Evolutionary conservation across 2,113 vertebrate genomes (phyloP).

Genomic region (Damaliscus lunatus): DNA sequence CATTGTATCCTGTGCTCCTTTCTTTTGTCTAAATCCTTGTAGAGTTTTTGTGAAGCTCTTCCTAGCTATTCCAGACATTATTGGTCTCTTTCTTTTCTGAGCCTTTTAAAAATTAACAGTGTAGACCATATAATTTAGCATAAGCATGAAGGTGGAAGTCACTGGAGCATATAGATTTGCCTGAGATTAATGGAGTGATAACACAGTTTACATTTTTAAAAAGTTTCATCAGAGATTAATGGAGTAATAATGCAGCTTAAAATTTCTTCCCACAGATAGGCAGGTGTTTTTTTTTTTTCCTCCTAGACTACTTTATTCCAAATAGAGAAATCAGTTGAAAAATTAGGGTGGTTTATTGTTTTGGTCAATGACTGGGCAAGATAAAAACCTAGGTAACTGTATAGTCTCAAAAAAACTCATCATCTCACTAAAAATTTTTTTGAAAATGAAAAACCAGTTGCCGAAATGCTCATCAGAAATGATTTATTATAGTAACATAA

Average conservation of each 20-base stretch:
- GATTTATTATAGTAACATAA: not conserved
- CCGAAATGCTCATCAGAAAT: not conserved
- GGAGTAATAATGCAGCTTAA: slow-evolving; percentile 51
- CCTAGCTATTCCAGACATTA: not conserved
- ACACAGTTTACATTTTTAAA: slow-evolving; percentile 52
- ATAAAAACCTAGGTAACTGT: not conserved
- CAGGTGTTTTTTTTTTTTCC: not conserved
- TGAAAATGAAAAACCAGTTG: not conserved
- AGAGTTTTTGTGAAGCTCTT: not conserved
- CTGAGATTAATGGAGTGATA: slow-evolving; percentile 66
- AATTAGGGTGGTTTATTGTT: slow-evolving; percentile 28
- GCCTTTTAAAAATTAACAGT: slow-evolving; percentile 62
- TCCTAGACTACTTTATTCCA: slow-evolving; percentile 22
- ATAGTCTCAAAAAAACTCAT: not conserved
- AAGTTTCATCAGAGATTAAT: slow-evolving; percentile 64
- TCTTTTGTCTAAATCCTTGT: not conserved
- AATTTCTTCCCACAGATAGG: slow-evolving; percentile 41
- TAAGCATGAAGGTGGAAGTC: slow-evolving; percentile 26
- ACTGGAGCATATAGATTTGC: slow-evolving; percentile 46
- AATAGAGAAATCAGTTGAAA: slow-evolving; percentile 39
- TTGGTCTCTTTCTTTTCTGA: slow-evolving; percentile 6
- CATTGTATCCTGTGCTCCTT: not conserved
- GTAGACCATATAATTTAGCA: slow-evolving; percentile 18
- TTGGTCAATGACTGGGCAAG: not conserved
- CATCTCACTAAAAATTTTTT: not conserved